Base-by-base conservation (phyloP, 1,140 invertebrate species). In the Piezodorus guildinii region DNA sequence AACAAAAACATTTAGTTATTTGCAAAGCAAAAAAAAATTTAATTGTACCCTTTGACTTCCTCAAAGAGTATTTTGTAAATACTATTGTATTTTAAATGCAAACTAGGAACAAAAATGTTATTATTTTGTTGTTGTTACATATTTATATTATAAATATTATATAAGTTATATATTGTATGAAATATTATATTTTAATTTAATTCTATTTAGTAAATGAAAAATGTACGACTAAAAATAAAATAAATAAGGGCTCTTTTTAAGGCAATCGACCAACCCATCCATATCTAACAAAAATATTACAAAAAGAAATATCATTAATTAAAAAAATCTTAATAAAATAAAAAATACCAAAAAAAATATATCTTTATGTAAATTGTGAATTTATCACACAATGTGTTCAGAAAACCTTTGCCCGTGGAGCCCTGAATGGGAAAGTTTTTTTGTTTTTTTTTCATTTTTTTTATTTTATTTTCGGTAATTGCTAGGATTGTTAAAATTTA, bases 101-200 rank as follows among this genome's bases (percentile, higher is more conserved):
- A 43, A 49, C 60, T 45, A 49, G 39, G 45, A 62, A 60, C 59
- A 60, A 62, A 51, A 60, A 61, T 65, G 52, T 64, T 63, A 52
- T 65, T 65, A 61, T 65, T 59, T 65, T 65, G 60, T 65, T 65
- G 64, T 65, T 65, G 60, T 65, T 52, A 62, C 39, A 64, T 64
- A 64, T 59, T 51, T 65, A 65, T 61, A 63, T 54, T 51, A 56
- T 46, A 56, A 49, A 62, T 65, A 61, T 39, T 61, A 61, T 46
- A 30, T 56, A 52, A 62, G 49, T 49, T 46, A 46, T 65, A 60
- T 34, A 62, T 19, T 49, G 49, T 52, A 61, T 44, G 27, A 62
- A 49, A 60, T 65, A 60, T 59, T 30, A n/a, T 61, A 60, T 65
- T 62, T 43, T 61, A 65, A 60, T 65, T 65, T 65, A 54, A 62